These are phyloP conservation scores for Idaea aversata DNA, from an alignment of 2,888 invertebrate species.

Conservation along the genomic window DNA sequence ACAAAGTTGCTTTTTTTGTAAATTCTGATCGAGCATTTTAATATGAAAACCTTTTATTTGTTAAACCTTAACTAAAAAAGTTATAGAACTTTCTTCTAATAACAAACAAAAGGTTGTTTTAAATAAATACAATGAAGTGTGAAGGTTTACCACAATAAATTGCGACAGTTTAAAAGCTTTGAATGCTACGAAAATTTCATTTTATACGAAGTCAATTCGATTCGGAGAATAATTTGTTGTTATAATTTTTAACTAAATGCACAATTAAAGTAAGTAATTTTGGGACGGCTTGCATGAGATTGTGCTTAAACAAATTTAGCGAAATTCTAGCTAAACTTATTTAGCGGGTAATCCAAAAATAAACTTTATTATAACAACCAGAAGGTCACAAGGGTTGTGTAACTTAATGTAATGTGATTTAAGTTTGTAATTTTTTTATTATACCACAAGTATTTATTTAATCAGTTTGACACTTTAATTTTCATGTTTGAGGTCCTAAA, in stretches of 20 bases:
- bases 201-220: slow-evolving; percentile 49
- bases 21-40: background rate
- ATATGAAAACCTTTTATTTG: background rate
- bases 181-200: slow-evolving; percentile 60
- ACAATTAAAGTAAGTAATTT: too few relatives aligned
- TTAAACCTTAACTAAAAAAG: background rate
- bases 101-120: slow-evolving; percentile 36
- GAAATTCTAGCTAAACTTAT: too few relatives aligned
- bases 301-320: too few relatives aligned
- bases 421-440: too few relatives aligned
- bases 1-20: slow-evolving; percentile 19
- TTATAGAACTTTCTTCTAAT: slow-evolving; percentile 25
- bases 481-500: too few relatives aligned
- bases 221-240: slow-evolving; percentile 44
- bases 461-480: slow-evolving; percentile 10
- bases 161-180: slow-evolving; percentile 66
- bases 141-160: slow-evolving; percentile 57
- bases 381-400: too few relatives aligned
- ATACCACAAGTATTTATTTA: too few relatives aligned
- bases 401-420: too few relatives aligned
- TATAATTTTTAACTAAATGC: slow-evolving; percentile 30
- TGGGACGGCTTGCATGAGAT: too few relatives aligned
- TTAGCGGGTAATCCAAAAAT: too few relatives aligned
- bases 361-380: too few relatives aligned
- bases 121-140: slow-evolving; percentile 51